Base-by-base conservation (phyloP, 2,888 invertebrate genomes). In the Notodonta ziczac region DNA sequence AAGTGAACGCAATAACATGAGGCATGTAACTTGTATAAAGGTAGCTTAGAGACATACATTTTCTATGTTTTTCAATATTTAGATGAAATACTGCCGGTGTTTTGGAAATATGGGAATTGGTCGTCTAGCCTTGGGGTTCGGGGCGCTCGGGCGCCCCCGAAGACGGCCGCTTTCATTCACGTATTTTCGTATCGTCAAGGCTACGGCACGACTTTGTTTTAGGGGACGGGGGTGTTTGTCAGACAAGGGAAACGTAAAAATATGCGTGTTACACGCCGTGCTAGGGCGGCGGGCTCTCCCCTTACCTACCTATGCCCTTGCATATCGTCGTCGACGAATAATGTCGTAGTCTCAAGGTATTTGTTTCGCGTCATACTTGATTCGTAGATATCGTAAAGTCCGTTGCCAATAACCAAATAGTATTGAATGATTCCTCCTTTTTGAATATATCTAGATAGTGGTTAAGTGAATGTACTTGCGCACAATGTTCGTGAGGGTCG, bases 21-120 rank as follows among this genome's bases (percentile, higher is more conserved):
- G 83, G 90, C 89, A 86, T 86, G 78, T 85, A 81, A 83, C 82
- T 81, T 89, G 87, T 91, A 91, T 85, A 91, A 90, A 88, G 69
- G 82, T 91, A 92, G 90, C 74, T 80, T 87, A 89, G 86, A 89
- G 24, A 84, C 79, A 89, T 89, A 76, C 24, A 90, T 88, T 89
- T 90, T 90, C 88, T 89, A 87, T 90, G 85, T 89, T 90, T 90
- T 89, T 91, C 89, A 87, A 90, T 90, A 89, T 88, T 87, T 91
- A 91, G 90, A 89, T 88, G 78, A 85, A 85, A 84, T 89, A 90
- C 88, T 90, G 90, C 89, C 90, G 87, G 84, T 86, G 83, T 87
- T 83, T 82, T 77, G 64, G 59, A 67, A 9, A n/a, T 59, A 54
- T 60, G 60, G 55, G 67, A 65, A 66, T 53, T 54, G 35, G 35